Evolutionary conservation across 2,888 invertebrate species (phyloP).

Genomic region (Dioctria linearis): DNA sequence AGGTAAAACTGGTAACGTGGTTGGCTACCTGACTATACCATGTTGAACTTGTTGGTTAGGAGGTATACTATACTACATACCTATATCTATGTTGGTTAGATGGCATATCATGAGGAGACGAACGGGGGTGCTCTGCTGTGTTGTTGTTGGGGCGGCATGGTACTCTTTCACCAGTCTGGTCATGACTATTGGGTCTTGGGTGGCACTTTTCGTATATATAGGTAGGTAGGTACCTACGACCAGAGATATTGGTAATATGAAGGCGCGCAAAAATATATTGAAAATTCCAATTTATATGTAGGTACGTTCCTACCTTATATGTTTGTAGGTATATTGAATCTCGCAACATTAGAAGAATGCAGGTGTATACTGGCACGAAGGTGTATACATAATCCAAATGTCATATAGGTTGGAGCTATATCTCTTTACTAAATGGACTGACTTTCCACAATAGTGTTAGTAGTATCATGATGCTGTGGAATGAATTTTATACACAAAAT

Average conservation of each 20-base stretch:
- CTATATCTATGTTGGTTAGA: too few species aligned
- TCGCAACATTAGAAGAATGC: conserved; percentile 5
- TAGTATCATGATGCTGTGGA: conserved; percentile 15
- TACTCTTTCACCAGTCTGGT: conserved; percentile 7
- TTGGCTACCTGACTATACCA: not conserved
- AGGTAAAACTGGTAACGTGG: conserved; percentile 46
- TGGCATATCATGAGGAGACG: not conserved
- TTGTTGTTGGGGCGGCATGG: too few species aligned
- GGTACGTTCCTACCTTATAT: not conserved
- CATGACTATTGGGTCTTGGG: not conserved
- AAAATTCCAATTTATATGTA: conserved; percentile 28
- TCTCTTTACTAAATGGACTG: not conserved
- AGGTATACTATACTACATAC: too few species aligned
- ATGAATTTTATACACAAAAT: not conserved
- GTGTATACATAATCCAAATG: not conserved
- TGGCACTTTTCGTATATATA: conserved; percentile 12
- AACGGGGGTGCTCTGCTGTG: not conserved
- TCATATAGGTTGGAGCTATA: too few species aligned
- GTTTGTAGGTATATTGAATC: not conserved
- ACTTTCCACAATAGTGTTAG: not conserved
- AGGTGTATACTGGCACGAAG: conserved; percentile 14
- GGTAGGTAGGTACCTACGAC: too few species aligned
- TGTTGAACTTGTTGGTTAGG: too few species aligned
- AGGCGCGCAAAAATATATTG: conserved; percentile 23
- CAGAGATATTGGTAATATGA: not conserved